phyloP scores from a whole-genome alignment of 2,113 vertebrate species.

The Oryzias javanicus region DNA sequence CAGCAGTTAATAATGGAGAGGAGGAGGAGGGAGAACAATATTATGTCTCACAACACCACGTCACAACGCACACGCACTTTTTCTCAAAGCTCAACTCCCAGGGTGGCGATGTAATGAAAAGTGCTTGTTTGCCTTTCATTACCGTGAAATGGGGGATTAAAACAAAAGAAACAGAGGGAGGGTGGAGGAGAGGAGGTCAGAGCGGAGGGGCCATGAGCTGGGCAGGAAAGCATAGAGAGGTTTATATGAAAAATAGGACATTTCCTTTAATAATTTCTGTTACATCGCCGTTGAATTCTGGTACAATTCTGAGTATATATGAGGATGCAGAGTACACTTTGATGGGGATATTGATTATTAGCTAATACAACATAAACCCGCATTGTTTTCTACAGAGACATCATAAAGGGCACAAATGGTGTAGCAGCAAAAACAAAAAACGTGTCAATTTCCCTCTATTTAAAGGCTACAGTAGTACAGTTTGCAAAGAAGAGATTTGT shows the following conservation, averaged over 20 bases:
- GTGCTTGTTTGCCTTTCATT: slow-evolving; percentile 79
- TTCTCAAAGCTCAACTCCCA: slow-evolving; percentile 56
- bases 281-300: slow-evolving; percentile 72
- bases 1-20: slow-evolving; percentile 61
- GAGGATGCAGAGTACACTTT: slow-evolving; percentile 57
- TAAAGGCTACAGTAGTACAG: slow-evolving; percentile 62
- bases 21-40: slow-evolving; percentile 75
- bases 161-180: slow-evolving; percentile 31
- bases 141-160: slow-evolving; percentile 58
- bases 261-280: slow-evolving; percentile 80
- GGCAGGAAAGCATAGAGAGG: slow-evolving; percentile 44
- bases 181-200: slow-evolving; percentile 14
- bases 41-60: slow-evolving; percentile 78
- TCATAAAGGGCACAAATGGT: slow-evolving; percentile 81
- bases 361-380: slow-evolving; percentile 65
- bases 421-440: slow-evolving; percentile 80
- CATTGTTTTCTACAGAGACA: slow-evolving; percentile 71
- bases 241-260: slow-evolving; percentile 81
- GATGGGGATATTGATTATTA: slow-evolving; percentile 65
- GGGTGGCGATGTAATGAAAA: slow-evolving; percentile 70
- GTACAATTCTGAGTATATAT: slow-evolving; percentile 63
- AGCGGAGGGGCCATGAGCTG: slow-evolving; percentile 12
- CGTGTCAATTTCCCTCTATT: slow-evolving; percentile 62
- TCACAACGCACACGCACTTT: slow-evolving; percentile 40
- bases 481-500: slow-evolving; percentile 52